phyloP scores from a whole-genome alignment of 2,113 vertebrate species.

The Penelope pileata region DNA sequence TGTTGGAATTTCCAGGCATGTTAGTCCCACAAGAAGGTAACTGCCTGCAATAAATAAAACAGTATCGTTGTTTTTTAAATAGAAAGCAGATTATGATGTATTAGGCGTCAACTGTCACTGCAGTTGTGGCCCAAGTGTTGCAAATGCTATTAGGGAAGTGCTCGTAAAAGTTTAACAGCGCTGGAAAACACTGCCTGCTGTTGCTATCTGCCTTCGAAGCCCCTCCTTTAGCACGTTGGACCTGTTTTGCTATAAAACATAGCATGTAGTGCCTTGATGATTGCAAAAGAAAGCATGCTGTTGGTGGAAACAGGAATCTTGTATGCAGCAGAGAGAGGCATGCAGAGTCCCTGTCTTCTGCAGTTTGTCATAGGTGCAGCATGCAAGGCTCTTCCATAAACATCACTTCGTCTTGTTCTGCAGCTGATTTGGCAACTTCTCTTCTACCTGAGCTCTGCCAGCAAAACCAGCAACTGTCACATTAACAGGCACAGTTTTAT shows the following conservation, averaged over 20 bases:
- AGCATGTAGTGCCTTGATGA: not conserved
- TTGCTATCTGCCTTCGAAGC: not conserved
- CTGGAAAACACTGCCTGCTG: not conserved
- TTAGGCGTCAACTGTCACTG: not conserved
- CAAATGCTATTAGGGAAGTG: constrained; percentile 24
- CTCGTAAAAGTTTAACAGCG: not conserved
- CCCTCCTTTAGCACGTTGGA: fast-evolving
- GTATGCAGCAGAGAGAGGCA: not conserved
- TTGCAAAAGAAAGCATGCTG: not conserved
- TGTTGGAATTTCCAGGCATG: not conserved
- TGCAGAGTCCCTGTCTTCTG: not conserved
- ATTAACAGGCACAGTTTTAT: not conserved
- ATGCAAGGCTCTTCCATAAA: not conserved
- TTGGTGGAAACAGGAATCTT: not conserved
- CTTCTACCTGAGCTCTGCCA: not conserved
- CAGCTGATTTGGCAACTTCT: not conserved
- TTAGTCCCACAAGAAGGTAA: not conserved
- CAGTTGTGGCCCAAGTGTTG: not conserved
- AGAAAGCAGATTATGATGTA: constrained; percentile 18
- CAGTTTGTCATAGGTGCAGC: not conserved
- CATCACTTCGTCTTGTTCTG: not conserved
- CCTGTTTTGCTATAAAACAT: not conserved
- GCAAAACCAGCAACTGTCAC: not conserved
- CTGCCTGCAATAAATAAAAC: not conserved
- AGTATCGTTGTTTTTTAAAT: not conserved